A percentile compares a stretch with the other conserved stretches of the same genome.
Evolutionary conservation across 92 coral and sea anemone species (phyloP).

Genomic region (Epizoanthus fatuus): DNA sequence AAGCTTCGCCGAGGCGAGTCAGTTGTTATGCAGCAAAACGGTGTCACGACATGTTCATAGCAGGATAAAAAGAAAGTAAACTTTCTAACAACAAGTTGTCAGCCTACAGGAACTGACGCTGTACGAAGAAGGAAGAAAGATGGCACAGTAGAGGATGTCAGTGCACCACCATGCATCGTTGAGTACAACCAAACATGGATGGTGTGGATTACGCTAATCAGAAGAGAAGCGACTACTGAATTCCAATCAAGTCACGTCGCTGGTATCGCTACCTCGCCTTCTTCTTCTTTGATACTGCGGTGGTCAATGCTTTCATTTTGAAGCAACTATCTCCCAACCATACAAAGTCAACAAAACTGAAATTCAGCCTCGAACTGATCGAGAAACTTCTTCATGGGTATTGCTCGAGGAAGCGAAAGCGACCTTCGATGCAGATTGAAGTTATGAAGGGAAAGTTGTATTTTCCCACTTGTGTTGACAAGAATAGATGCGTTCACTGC

Average conservation of each 20-base stretch:
- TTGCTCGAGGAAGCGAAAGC: too few species aligned
- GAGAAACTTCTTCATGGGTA: too few species aligned
- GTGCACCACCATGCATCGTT: constrained; percentile 51
- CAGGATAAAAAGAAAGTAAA: constrained; percentile 56
- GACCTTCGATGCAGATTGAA: too few species aligned
- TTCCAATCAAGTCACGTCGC: neutral
- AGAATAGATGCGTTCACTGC: too few species aligned
- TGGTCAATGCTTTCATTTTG: too few species aligned
- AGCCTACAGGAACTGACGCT: constrained; percentile 44
- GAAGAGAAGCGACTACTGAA: neutral
- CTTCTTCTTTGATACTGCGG: too few species aligned
- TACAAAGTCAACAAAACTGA: too few species aligned
- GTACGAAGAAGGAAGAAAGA: constrained; percentile 38
- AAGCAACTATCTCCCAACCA: too few species aligned
- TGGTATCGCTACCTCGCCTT: too few species aligned
- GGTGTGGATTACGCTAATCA: constrained; percentile 60
- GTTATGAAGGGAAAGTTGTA: too few species aligned
- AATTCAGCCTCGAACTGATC: too few species aligned
- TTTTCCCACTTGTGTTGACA: too few species aligned
- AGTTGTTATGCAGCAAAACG: constrained; percentile 29
- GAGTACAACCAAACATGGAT: constrained; percentile 60
- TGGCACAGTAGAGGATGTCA: constrained; percentile 30
- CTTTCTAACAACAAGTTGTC: constrained; percentile 49
- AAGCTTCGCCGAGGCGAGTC: constrained; percentile 52
- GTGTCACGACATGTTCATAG: constrained; percentile 53